phyloP scores from a whole-genome alignment of 2,797 vertebrate genomes.

The Falco rusticolus region DNA sequence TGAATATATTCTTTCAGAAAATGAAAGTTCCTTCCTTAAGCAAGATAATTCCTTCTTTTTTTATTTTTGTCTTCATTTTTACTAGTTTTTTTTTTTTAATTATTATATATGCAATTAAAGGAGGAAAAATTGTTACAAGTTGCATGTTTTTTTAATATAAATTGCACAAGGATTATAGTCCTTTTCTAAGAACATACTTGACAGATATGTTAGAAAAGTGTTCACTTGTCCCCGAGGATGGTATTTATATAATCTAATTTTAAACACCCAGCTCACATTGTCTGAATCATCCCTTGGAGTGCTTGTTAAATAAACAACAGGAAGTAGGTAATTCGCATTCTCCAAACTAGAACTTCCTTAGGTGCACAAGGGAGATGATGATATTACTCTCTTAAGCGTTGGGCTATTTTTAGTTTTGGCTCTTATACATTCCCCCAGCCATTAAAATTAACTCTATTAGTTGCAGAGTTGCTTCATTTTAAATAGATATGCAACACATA shows the following conservation, averaged over 20 bases:
- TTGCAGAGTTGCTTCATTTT: not conserved
- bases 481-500: not conserved
- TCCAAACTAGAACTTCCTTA: not conserved
- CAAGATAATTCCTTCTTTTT: not conserved
- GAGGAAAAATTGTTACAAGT: not conserved
- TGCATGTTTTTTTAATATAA: not conserved
- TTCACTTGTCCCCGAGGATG: not conserved
- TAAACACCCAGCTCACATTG: not conserved
- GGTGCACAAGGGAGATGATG: not conserved
- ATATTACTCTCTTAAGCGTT: not conserved
- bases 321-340: not conserved
- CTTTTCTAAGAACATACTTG: not conserved
- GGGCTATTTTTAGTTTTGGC: not conserved
- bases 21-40: not conserved
- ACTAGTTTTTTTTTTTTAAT: not conserved
- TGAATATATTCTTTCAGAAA: not conserved
- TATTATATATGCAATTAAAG: not conserved
- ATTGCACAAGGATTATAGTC: not conserved
- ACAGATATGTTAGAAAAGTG: not conserved
- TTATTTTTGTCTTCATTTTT: not conserved
- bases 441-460: not conserved
- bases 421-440: not conserved
- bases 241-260: not conserved
- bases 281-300: not conserved
- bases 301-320: not conserved